These are phyloP conservation scores for Oxystoma pomonae DNA, from an alignment of 2,888 invertebrate genomes.

Conservation along the genomic window DNA sequence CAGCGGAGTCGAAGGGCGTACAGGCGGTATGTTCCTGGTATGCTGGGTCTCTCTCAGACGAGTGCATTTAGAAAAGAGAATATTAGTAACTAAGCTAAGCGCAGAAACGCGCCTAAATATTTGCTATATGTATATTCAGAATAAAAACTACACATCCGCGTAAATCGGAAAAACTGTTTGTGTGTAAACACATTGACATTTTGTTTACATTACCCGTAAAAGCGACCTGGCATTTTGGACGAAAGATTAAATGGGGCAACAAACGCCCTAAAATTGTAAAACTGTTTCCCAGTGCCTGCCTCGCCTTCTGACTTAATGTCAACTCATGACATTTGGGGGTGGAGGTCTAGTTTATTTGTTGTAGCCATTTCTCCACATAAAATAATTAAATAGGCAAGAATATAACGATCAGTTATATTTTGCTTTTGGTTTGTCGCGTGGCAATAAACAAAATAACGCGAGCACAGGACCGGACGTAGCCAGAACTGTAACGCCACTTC, in stretches of 20 bases:
- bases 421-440: conserved; percentile 18
- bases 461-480: conserved; percentile 34
- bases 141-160: too few species aligned
- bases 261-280: neutral
- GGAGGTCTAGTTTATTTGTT: neutral
- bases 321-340: neutral
- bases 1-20: too few species aligned
- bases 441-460: conserved; percentile 29
- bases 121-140: too few species aligned
- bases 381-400: too few species aligned
- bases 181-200: neutral
- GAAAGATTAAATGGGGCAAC: neutral
- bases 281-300: neutral
- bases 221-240: neutral
- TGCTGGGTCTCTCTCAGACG: too few species aligned
- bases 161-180: too few species aligned
- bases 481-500: conserved; percentile 35
- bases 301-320: neutral
- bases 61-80: too few species aligned
- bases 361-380: too few species aligned
- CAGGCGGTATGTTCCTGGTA: too few species aligned
- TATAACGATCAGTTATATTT: too few species aligned
- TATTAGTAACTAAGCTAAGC: too few species aligned
- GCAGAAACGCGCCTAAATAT: too few species aligned
- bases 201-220: neutral